Percentiles rank a stretch among this genome's conserved stretches.
These are phyloP conservation scores for Lomographa bimaculata DNA, from an alignment of 2,888 invertebrate genomes.

Conservation along the genomic window DNA sequence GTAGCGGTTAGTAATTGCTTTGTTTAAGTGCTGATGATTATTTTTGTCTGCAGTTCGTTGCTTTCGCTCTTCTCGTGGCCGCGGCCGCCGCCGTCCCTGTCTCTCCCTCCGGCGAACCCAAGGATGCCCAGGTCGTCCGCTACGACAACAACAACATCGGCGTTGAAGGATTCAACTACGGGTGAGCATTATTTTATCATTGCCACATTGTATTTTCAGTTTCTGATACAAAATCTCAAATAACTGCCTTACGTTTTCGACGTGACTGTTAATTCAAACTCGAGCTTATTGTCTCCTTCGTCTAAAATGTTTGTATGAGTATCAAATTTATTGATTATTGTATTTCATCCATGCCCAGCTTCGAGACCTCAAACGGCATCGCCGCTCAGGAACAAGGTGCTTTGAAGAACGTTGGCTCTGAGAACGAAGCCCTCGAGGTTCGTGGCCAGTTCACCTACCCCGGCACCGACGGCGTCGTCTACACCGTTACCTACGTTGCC, in stretches of 20 bases:
- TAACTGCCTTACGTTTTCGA: no score
- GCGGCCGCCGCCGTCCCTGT: slow-evolving; percentile 50
- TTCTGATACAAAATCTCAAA: no score
- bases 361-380: slow-evolving; percentile 66
- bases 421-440: slow-evolving; percentile 70
- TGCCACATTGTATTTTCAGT: no score
- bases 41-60: slow-evolving; percentile 59
- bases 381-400: slow-evolving; percentile 49
- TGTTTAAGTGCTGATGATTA: no score
- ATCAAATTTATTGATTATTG: no score
- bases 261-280: no score
- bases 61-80: slow-evolving; percentile 57
- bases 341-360: no score
- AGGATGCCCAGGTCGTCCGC: slow-evolving; percentile 38
- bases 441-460: slow-evolving; percentile 74
- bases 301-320: no score
- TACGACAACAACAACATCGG: slow-evolving; percentile 58
- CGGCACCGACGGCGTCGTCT: slow-evolving; percentile 68
- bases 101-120: slow-evolving; percentile 27
- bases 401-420: slow-evolving; percentile 68
- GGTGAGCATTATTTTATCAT: slow-evolving; percentile 40
- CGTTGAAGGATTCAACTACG: slow-evolving; percentile 44
- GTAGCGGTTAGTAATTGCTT: no score
- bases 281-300: no score
- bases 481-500: slow-evolving; percentile 75